Evolutionary conservation across 2,797 vertebrate species (phyloP).

Genomic region (Gymnothorax reevesii): DNA sequence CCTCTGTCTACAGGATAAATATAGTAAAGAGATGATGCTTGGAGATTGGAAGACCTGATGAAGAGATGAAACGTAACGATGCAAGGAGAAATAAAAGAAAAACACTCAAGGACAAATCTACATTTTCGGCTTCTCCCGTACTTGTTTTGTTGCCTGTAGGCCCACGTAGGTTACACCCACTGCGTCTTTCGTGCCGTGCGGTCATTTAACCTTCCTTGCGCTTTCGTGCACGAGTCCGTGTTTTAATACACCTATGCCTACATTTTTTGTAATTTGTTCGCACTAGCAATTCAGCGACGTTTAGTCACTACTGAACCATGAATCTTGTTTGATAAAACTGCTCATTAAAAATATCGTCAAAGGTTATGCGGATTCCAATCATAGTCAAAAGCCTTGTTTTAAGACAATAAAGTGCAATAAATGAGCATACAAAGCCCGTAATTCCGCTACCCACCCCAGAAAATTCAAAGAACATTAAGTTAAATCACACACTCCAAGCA

Average conservation of each 20-base stretch:
- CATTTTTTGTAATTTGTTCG: background rate
- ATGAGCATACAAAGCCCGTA: background rate
- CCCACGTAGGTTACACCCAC: constrained; percentile 46
- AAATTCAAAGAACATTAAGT: background rate
- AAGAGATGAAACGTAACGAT: constrained; percentile 73
- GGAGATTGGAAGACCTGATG: constrained; percentile 81
- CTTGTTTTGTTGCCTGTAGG: constrained; percentile 44
- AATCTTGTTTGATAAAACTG: background rate
- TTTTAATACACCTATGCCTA: constrained; percentile 21
- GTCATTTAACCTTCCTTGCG: constrained; percentile 37
- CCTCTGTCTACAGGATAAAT: constrained; percentile 88
- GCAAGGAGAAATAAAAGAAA: constrained; percentile 59
- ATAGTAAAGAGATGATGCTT: constrained; percentile 84
- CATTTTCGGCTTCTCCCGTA: constrained; percentile 41
- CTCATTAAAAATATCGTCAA: background rate
- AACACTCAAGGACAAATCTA: constrained; percentile 62
- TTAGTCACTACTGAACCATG: background rate
- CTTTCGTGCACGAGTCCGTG: constrained; percentile 30
- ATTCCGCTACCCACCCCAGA: background rate
- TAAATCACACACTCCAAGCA: background rate
- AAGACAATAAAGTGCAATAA: background rate
- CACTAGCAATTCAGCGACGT: background rate
- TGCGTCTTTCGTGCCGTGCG: constrained; percentile 40
- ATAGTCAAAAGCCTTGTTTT: background rate
- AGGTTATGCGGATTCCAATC: background rate